phyloP scores from a whole-genome alignment of 2,888 invertebrate genomes.

The Hirtodrosophila confusa region DNA sequence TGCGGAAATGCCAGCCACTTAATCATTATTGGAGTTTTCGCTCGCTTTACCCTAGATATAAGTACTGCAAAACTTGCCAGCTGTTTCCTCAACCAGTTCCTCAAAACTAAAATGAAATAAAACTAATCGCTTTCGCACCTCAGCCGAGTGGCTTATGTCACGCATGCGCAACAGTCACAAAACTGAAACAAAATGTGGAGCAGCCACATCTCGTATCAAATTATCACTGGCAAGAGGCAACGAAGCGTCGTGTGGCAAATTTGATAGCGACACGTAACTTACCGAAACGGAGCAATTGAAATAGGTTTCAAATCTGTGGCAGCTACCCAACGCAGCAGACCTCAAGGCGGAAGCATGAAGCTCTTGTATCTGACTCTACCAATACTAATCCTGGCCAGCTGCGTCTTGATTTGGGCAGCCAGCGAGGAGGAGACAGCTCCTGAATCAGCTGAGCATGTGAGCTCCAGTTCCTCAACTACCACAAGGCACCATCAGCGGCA shows the following conservation, averaged over 20 bases:
- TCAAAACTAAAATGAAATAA: not conserved
- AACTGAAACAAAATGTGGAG: slow-evolving; percentile 36
- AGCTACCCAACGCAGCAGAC: slow-evolving; percentile 33
- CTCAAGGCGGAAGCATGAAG: slow-evolving; percentile 49
- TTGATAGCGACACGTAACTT: slow-evolving; percentile 27
- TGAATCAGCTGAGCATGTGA: not conserved
- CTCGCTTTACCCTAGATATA: not conserved
- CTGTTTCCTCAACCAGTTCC: slow-evolving; percentile 18
- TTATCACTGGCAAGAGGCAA: slow-evolving; percentile 60
- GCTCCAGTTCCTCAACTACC: not conserved
- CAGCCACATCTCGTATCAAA: slow-evolving; percentile 27
- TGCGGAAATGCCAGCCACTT: not conserved
- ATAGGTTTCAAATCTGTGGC: slow-evolving; percentile 39
- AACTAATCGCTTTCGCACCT: slow-evolving; percentile 41
- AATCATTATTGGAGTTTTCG: slow-evolving; percentile 2
- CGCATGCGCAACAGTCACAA: slow-evolving; percentile 33
- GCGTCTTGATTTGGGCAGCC: slow-evolving; percentile 38
- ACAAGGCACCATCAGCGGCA: slow-evolving; percentile 6
- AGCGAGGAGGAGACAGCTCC: slow-evolving; percentile 15
- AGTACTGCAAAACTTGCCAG: not conserved
- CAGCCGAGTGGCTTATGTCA: slow-evolving; percentile 54
- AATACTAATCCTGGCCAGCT: slow-evolving; percentile 39
- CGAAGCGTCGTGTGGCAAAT: slow-evolving; percentile 44
- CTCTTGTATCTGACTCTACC: slow-evolving; percentile 15
- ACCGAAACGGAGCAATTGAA: slow-evolving; percentile 10